These are phyloP conservation scores for Lycophotia porphyrea DNA, from an alignment of 2,888 invertebrate species.

Conservation along the genomic window DNA sequence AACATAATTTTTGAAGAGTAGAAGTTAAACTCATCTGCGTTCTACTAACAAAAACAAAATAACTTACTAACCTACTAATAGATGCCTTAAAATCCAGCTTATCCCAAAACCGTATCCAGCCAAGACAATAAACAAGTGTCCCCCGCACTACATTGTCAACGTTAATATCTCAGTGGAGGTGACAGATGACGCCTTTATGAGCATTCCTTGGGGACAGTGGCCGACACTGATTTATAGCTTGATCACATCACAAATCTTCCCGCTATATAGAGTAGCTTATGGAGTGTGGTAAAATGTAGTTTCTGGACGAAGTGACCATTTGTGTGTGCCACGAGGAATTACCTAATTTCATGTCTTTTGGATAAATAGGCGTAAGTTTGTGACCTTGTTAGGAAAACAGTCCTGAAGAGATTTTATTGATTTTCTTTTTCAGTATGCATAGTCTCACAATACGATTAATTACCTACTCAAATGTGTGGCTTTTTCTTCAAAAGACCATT, in stretches of 20 bases:
- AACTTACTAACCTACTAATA: slow-evolving; percentile 2
- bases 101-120: slow-evolving; percentile 6
- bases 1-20: neutral
- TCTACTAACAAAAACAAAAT: neutral
- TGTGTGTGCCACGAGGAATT: slow-evolving; percentile 17
- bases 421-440: neutral
- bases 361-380: neutral
- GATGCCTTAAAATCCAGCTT: slow-evolving; percentile 24
- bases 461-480: too few relatives aligned
- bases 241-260: slow-evolving; percentile 69
- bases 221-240: slow-evolving; percentile 69
- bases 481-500: too few relatives aligned
- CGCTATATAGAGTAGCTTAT: slow-evolving; percentile 51
- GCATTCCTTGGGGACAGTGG: slow-evolving; percentile 66
- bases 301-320: slow-evolving; percentile 33
- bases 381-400: neutral
- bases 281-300: slow-evolving; percentile 56
- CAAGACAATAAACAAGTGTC: slow-evolving; percentile 54
- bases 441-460: neutral
- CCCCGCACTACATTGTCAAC: slow-evolving; percentile 48
- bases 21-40: neutral
- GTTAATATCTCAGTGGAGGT: slow-evolving; percentile 63
- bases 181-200: slow-evolving; percentile 70
- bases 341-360: neutral
- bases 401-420: neutral